phyloP scores from a whole-genome alignment of 2,888 invertebrate genomes.

The Andrena bicolor region DNA sequence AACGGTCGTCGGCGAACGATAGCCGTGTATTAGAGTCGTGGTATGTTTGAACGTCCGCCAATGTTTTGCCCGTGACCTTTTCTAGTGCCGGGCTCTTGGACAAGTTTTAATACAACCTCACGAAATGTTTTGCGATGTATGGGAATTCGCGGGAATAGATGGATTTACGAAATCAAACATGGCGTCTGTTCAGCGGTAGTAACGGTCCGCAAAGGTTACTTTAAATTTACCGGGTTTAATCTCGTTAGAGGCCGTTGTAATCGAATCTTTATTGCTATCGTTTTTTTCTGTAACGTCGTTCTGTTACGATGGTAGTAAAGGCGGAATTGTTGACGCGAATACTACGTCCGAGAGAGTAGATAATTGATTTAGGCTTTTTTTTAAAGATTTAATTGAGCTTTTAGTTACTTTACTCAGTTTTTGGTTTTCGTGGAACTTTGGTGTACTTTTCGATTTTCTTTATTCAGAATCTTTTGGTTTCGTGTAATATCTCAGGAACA shows the following conservation, averaged over 20 bases:
- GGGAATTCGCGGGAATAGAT: slow-evolving; percentile 1
- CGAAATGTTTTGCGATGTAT: background rate
- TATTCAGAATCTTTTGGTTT: background rate
- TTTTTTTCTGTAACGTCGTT: background rate
- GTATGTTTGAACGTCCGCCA: background rate
- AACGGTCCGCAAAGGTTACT: slow-evolving; percentile 1
- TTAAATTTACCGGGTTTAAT: slow-evolving; percentile 32
- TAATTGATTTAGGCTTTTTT: background rate
- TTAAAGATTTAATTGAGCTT: too few relatives aligned
- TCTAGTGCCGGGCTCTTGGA: too few relatives aligned
- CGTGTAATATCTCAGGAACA: too few relatives aligned
- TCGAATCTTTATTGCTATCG: background rate
- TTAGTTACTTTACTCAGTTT: background rate
- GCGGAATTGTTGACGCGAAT: background rate
- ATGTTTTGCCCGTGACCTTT: background rate
- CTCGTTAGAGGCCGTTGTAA: background rate
- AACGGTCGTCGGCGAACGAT: background rate
- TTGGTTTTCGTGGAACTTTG: background rate
- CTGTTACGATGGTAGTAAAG: background rate
- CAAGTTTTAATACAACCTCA: background rate
- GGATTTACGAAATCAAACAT: background rate
- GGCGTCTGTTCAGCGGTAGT: background rate
- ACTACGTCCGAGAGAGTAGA: background rate
- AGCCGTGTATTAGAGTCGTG: too few relatives aligned
- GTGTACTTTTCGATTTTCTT: too few relatives aligned